Evolutionary conservation across 2,888 invertebrate genomes (phyloP), one percentile per base, ranked within the genome.

Genomic region (Caenorhabditis doughertyi): DNA sequence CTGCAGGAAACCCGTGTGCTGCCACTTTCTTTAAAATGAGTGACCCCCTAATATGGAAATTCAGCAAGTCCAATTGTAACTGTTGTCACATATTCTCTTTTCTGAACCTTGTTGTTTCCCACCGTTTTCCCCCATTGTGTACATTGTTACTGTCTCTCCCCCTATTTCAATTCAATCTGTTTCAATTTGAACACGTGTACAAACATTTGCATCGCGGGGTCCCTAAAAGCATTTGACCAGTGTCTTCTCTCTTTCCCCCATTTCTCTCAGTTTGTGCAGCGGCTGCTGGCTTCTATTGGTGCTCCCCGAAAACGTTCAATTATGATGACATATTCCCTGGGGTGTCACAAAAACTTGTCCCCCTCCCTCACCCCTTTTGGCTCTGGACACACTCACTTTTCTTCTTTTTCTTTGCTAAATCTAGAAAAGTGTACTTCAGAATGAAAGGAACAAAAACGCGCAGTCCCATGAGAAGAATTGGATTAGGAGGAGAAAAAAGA

Each of bases 251-350:
- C 35, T 56, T 21, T 56, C 25, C 23, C n/a, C 55, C 29, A 4
- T 55, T 55, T 27, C 53, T 18, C 9, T 51, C 2, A 3, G 16
- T 65, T 65, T 65, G 32, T 21, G 29, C 53, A 39, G 21, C 16
- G 9, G 13, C 5, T 25, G 39, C 21, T 42, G n/a, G 8, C 11
- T 55, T 56, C 18, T 3, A 3, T 39, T 2, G 7, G 13, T 18
- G 2, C 39, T 49, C 25, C 32, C 51, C 49, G 9, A 56, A 72
- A 71, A 55, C 55, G 70, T 71, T 81, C 76, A 81, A 81, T 76
- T 81, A 76, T 76, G 81, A 81, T 76, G 81, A 71, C 74, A 64
- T 42, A 81, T 65, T 81, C 81, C 81, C 81, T 49, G 8, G 81
- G 76, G 81, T 80, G 80, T 80, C 80, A 73, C 80, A 73, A 68